phyloP scores from a whole-genome alignment of 2,888 invertebrate genomes.

The Agrilus cyanescens region DNA sequence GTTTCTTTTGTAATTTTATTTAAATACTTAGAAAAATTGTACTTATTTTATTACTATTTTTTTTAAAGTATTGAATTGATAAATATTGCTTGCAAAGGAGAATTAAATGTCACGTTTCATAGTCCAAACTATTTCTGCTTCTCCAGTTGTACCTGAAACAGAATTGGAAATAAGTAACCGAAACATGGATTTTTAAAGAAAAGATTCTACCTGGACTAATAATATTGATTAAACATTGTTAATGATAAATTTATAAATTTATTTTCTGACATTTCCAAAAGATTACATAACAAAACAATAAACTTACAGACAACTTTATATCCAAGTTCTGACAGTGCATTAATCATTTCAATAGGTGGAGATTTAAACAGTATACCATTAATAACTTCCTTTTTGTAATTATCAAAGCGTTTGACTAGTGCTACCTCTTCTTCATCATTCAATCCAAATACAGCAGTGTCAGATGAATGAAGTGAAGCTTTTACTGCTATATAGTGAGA shows the following conservation, averaged over 20 bases:
- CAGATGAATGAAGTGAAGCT: slow-evolving; percentile 63
- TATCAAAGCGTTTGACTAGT: slow-evolving; percentile 55
- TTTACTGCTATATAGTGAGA: slow-evolving; percentile 72
- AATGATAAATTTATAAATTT: too few relatives aligned
- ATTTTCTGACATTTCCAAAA: too few relatives aligned
- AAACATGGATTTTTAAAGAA: too few relatives aligned
- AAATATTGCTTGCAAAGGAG: slow-evolving; percentile 6
- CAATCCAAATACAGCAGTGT: slow-evolving; percentile 67
- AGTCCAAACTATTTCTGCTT: slow-evolving; percentile 74
- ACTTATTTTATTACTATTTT: neutral
- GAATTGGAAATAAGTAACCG: too few relatives aligned
- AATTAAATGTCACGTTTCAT: slow-evolving; percentile 62
- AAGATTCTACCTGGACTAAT: too few relatives aligned
- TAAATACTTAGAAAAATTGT: slow-evolving; percentile 1
- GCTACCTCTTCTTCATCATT: slow-evolving; percentile 58
- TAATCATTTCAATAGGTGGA: slow-evolving; percentile 57
- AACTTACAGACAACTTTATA: slow-evolving; percentile 50
- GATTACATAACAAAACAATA: too few relatives aligned
- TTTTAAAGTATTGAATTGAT: too few relatives aligned
- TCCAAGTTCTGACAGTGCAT: slow-evolving; percentile 63
- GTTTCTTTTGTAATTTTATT: slow-evolving; percentile 6
- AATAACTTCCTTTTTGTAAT: slow-evolving; percentile 45
- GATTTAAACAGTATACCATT: slow-evolving; percentile 64
- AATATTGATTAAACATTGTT: too few relatives aligned
- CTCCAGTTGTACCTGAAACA: slow-evolving; percentile 54